These are phyloP conservation scores for Distichodus sexfasciatus DNA, from an alignment of 2,797 vertebrate species.

Conservation along the genomic window DNA sequence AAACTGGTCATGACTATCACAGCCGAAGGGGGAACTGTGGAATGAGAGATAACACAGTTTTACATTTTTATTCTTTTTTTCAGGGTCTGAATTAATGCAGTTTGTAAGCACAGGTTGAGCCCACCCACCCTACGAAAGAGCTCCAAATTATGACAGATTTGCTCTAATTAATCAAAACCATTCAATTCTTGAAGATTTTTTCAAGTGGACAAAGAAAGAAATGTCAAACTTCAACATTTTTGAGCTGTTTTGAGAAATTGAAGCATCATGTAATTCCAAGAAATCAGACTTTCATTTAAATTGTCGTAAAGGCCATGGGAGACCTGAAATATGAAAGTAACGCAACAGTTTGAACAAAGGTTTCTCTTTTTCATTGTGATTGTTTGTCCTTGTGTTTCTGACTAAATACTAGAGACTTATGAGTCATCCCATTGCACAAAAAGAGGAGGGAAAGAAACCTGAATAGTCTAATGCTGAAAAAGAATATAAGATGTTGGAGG, in stretches of 20 bases:
- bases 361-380: neutral
- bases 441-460: neutral
- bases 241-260: too few species aligned
- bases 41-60: neutral
- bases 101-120: neutral
- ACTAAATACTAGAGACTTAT: neutral
- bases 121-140: neutral
- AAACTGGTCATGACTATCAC: neutral
- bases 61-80: neutral
- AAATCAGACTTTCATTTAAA: too few species aligned
- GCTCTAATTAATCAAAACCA: too few species aligned
- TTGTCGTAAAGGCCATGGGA: too few species aligned
- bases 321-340: neutral
- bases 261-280: too few species aligned
- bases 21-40: neutral
- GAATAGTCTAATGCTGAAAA: neutral
- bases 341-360: neutral
- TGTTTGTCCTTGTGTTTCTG: neutral
- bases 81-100: neutral
- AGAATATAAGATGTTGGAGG: too few species aligned
- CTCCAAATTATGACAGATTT: too few species aligned
- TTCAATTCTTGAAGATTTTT: too few species aligned
- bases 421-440: too few species aligned
- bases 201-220: too few species aligned
- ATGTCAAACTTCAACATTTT: too few species aligned